Evolutionary conservation across 2,888 invertebrate species (phyloP), one percentile per base, ranked within the genome.

Genomic region (Gari tellinella): DNA sequence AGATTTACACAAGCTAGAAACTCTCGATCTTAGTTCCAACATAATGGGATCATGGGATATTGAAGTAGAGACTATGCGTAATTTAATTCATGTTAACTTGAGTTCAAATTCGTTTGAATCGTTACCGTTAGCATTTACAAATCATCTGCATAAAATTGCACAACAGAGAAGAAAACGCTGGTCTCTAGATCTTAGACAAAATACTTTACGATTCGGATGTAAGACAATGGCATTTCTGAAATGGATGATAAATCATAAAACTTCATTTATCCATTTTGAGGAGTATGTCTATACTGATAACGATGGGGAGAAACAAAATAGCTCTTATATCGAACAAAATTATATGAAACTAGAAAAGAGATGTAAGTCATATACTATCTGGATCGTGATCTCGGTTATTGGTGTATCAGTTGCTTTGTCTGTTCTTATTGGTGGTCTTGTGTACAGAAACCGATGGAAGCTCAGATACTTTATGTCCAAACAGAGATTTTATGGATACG

Each of bases 391-490:
- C 5, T 48, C 48, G n/a, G 19, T 46, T 31, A 19, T 60, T 38
- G 53, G 37, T n/a, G 31, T 76, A 21, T 25, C 52, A 7, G 51
- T 60, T 12, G 68, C 62, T 12, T 40, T 70, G 5, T 19, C 55
- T 10, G 15, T 75, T 2, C 19, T 72, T 23, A 26, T 69, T 1
- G 58, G 57, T 17, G 74, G 60, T n/a, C 7, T 75, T 1, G 15
- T 72, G 3, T 67, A 78, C 48, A 65, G 57, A 37, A 65, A 72
- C 41, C 57, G 74, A 10, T 79, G 79, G 79, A 67, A 77, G 14
- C 25, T 81, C 1, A 37, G 81, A 23, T 81, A 77, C 48, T 26
- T 72, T 1, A 65, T 63, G 63, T 52, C 65, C 7, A 70, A 68
- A 23, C 21, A 41, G 19, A 40, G 65, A 15, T 64, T 65, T 55